A percentile compares a stretch with the other conserved stretches of the same genome.
Conservation (phyloP, 2,797 vertebrate genomes). For the Tenualosa ilisha region DNA sequence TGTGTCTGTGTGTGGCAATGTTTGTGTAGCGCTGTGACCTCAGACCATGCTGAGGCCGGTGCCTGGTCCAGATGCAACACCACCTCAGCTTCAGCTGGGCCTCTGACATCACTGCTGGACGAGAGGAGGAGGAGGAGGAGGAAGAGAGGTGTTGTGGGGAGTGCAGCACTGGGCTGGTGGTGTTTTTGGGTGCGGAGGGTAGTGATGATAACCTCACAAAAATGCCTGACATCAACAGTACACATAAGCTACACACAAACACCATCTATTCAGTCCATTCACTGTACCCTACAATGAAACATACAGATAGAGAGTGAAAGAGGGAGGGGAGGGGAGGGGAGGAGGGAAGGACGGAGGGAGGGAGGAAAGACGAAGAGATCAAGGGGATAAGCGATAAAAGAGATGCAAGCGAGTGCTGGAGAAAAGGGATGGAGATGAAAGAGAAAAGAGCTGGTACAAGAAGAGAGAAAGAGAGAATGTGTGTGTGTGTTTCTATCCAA, state of each 20-base stretch:
- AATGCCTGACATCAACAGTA: neutral
- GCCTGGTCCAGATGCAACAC: slow-evolving; percentile 1
- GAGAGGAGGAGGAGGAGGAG: neutral
- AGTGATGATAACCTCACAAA: neutral
- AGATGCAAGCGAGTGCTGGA: neutral
- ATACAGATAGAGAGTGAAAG: neutral
- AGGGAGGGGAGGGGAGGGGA: neutral
- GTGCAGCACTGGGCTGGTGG: neutral
- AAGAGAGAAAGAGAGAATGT: neutral
- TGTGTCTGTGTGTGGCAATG: slow-evolving; percentile 23
- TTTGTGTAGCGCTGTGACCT: neutral
- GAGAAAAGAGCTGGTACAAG: neutral
- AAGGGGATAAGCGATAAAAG: neutral
- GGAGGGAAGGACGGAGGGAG: slow-evolving; percentile 27
- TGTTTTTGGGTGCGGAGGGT: neutral
- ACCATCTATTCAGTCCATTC: neutral
- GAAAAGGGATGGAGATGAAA: neutral
- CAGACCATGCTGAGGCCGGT: neutral
- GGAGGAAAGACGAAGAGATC: slow-evolving; percentile 30
- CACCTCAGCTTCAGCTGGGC: neutral
- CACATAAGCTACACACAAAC: neutral
- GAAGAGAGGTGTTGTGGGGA: neutral
- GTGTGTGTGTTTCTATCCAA: neutral
- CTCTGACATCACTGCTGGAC: neutral
- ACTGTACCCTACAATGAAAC: neutral